phyloP scores from a whole-genome alignment of 2,888 invertebrate genomes.

The Timema cristinae region DNA sequence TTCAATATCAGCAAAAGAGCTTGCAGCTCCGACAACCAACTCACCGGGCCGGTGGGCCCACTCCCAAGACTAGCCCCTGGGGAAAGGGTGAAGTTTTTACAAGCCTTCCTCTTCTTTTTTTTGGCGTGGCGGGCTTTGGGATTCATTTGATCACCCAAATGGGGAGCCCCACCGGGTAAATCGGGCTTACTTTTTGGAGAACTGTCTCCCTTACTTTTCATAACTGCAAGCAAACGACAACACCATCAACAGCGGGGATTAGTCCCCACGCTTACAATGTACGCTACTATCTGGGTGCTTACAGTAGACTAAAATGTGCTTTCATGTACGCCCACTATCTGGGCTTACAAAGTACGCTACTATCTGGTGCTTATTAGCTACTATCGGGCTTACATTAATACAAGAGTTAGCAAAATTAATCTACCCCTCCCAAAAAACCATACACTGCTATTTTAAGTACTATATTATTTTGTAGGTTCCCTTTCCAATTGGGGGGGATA shows the following conservation, averaged over 20 bases:
- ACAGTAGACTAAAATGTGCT: too few relatives aligned
- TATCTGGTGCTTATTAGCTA: too few relatives aligned
- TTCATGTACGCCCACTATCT: too few relatives aligned
- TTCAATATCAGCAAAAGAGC: slow-evolving; percentile 1
- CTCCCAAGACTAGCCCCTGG: slow-evolving; percentile 58
- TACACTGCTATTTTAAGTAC: too few relatives aligned
- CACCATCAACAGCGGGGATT: neutral
- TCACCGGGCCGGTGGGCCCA: slow-evolving; percentile 14
- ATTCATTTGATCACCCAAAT: slow-evolving; percentile 56
- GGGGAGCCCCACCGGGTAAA: slow-evolving; percentile 65
- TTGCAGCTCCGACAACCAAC: neutral
- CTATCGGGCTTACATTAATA: too few relatives aligned
- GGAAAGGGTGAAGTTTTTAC: slow-evolving; percentile 49
- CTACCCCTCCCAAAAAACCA: too few relatives aligned
- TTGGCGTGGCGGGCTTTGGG: slow-evolving; percentile 42
- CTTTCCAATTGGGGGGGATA: too few relatives aligned
- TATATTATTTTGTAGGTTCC: too few relatives aligned
- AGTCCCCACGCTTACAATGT: too few relatives aligned
- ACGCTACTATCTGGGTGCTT: too few relatives aligned
- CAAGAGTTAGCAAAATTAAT: too few relatives aligned
- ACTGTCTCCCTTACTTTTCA: slow-evolving; percentile 92
- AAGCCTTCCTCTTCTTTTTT: slow-evolving; percentile 30
- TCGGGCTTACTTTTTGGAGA: slow-evolving; percentile 62
- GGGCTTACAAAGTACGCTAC: too few relatives aligned
- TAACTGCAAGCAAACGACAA: slow-evolving; percentile 44